A percentile compares a stretch with the other conserved stretches of the same genome.
Conservation (phyloP, 1,140 invertebrate genomes). For the Choristoneura fumiferana region DNA sequence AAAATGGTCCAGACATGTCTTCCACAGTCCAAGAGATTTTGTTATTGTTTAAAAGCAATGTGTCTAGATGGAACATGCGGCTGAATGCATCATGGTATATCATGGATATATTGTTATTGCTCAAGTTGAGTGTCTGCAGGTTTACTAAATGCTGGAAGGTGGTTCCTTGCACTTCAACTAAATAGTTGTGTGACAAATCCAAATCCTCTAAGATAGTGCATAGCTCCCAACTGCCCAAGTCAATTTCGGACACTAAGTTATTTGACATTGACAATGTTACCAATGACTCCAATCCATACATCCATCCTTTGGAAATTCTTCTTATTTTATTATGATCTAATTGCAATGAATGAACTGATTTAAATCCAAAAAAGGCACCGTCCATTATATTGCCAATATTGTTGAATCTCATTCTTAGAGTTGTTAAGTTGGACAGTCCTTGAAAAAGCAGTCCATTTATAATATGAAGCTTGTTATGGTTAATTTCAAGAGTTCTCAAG, state of each 20-base stretch:
- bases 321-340: slow-evolving; percentile 91
- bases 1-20: slow-evolving; percentile 89
- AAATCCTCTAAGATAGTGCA: slow-evolving; percentile 85
- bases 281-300: slow-evolving; percentile 90
- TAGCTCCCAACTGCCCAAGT: slow-evolving; percentile 90
- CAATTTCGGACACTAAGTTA: slow-evolving; percentile 88
- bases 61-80: slow-evolving; percentile 84
- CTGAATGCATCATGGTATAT: slow-evolving; percentile 91
- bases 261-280: slow-evolving; percentile 87
- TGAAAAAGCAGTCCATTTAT: slow-evolving; percentile 91
- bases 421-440: slow-evolving; percentile 84
- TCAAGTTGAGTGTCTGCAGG: slow-evolving; percentile 85
- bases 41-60: slow-evolving; percentile 89
- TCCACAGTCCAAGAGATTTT: slow-evolving; percentile 94
- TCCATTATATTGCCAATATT: slow-evolving; percentile 87
- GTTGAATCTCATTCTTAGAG: slow-evolving; percentile 89
- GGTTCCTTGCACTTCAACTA: slow-evolving; percentile 84
- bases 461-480: slow-evolving; percentile 86
- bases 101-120: slow-evolving; percentile 88
- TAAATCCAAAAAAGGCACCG: slow-evolving; percentile 92
- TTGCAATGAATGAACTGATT: slow-evolving; percentile 85
- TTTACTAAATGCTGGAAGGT: slow-evolving; percentile 87
- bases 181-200: slow-evolving; percentile 90
- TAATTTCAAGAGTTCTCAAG: slow-evolving; percentile 89
- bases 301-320: slow-evolving; percentile 88